phyloP scores from a whole-genome alignment of 2,113 vertebrate genomes.

The Nicator chloris region DNA sequence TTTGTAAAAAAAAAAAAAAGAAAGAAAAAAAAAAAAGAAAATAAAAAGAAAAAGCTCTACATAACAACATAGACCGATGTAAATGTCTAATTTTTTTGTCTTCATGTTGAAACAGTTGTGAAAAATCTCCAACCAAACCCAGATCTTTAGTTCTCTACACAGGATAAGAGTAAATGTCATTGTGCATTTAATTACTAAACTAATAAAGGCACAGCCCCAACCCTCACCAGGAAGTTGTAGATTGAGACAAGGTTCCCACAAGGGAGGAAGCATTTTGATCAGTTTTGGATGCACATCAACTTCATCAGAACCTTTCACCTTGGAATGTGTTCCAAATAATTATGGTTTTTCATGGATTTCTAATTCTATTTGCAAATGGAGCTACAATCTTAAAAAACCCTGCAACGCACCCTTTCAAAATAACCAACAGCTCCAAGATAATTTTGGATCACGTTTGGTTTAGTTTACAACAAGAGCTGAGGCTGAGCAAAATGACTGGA shows the following conservation, averaged over 20 bases:
- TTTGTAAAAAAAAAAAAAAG: neutral
- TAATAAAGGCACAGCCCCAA: neutral
- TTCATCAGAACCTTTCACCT: neutral
- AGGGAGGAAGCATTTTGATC: neutral
- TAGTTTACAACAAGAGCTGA: neutral
- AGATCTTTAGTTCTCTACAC: neutral
- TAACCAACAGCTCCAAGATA: neutral
- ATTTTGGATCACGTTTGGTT: neutral
- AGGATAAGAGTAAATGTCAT: neutral
- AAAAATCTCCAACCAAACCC: neutral
- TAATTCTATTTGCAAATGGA: neutral
- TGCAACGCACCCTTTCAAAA: neutral
- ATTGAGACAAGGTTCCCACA: neutral
- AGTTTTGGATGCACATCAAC: neutral
- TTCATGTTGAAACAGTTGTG: neutral
- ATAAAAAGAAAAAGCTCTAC: neutral
- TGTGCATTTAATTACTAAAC: neutral
- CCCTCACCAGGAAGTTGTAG: fast-evolving
- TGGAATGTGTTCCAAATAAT: neutral
- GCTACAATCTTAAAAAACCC: neutral
- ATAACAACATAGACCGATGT: neutral
- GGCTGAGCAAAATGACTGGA: neutral
- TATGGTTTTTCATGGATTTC: neutral
- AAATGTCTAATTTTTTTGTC: neutral
- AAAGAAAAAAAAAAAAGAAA: neutral